Evolutionary conservation across 2,888 invertebrate genomes (phyloP).

Genomic region (Tiliacea aurago): DNA sequence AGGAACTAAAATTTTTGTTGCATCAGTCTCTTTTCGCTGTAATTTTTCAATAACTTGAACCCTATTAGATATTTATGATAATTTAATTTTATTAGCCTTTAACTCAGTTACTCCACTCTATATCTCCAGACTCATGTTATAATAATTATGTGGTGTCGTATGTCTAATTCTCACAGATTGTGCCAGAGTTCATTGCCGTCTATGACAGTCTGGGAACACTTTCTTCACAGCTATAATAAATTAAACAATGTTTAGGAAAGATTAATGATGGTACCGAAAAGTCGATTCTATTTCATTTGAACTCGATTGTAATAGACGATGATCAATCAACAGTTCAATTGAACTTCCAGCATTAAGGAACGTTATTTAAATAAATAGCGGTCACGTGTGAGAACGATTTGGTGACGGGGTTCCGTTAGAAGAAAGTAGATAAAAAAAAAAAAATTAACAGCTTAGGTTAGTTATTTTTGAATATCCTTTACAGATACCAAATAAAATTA

Average conservation of each 20-base stretch:
- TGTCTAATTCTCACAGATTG: slow-evolving; percentile 56
- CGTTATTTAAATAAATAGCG: slow-evolving; percentile 63
- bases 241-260: slow-evolving; percentile 74
- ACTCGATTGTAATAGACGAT: slow-evolving; percentile 74
- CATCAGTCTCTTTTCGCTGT: too few relatives aligned
- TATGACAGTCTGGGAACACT: slow-evolving; percentile 63
- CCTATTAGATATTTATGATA: too few relatives aligned
- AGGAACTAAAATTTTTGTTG: too few relatives aligned
- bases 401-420: slow-evolving; percentile 40
- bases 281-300: slow-evolving; percentile 74
- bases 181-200: slow-evolving; percentile 44
- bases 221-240: slow-evolving; percentile 63
- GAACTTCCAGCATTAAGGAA: slow-evolving; percentile 60
- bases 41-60: too few relatives aligned
- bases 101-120: slow-evolving; percentile 20
- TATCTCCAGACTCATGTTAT: slow-evolving; percentile 47
- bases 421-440: too few relatives aligned
- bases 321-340: slow-evolving; percentile 77
- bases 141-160: slow-evolving; percentile 49
- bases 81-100: background rate
- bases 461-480: background rate
- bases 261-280: slow-evolving; percentile 76
- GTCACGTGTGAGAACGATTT: slow-evolving; percentile 19
- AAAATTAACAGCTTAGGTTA: background rate
- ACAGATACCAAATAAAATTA: background rate